Evolutionary conservation across 2,797 vertebrate species (phyloP).

Genomic region (Enteromius anoplus): DNA sequence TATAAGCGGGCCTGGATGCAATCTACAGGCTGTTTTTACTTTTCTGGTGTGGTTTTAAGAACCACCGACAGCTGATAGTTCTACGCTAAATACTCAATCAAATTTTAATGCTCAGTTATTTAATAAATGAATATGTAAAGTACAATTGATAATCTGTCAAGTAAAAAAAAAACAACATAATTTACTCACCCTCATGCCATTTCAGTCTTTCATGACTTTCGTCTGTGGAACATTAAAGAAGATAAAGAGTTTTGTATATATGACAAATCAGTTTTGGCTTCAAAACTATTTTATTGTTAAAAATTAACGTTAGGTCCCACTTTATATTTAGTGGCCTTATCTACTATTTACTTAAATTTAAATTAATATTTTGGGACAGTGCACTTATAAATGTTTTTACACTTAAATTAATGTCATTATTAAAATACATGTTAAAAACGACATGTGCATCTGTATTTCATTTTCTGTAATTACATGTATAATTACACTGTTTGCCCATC

Average conservation of each 20-base stretch:
- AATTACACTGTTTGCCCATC: no score
- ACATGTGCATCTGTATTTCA: no score
- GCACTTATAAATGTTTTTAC: no score
- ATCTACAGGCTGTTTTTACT: not conserved
- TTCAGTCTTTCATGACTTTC: not conserved
- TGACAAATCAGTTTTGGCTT: not conserved
- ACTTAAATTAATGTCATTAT: no score
- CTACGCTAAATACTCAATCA: not conserved
- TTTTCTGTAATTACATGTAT: no score
- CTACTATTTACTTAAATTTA: no score
- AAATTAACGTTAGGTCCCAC: no score
- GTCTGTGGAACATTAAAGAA: not conserved
- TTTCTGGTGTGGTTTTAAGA: not conserved
- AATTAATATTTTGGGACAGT: no score
- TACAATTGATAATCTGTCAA: not conserved
- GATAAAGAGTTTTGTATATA: not conserved
- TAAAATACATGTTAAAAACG: no score
- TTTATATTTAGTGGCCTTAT: no score
- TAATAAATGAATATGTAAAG: not conserved
- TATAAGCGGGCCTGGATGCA: not conserved
- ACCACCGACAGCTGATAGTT: not conserved
- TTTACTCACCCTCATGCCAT: not conserved
- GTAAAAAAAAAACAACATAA: no score
- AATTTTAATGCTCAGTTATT: not conserved
- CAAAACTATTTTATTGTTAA: not conserved